Conservation (phyloP, 2,888 invertebrate genomes). For the Coelinius sp. region DNA sequence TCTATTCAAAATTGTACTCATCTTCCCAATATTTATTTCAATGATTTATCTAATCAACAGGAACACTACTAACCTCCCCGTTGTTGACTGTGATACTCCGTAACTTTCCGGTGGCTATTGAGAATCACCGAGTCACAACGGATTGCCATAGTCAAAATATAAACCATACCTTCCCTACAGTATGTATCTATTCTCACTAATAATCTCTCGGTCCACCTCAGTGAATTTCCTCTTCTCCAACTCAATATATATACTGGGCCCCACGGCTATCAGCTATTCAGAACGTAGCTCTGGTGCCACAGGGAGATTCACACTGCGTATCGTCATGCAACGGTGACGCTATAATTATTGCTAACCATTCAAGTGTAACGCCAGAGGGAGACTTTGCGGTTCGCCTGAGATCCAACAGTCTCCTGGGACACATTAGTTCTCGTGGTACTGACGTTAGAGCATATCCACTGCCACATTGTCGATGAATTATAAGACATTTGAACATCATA, state of each 20-base stretch:
- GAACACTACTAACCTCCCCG: not conserved
- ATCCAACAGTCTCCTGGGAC: constrained; percentile 31
- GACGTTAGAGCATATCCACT: constrained; percentile 4
- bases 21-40: not conserved
- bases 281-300: constrained; percentile 37
- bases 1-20: too few relatives aligned
- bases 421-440: constrained; percentile 24
- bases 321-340: constrained; percentile 44
- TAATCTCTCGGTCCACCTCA: constrained; percentile 9
- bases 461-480: not conserved
- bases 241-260: constrained; percentile 29
- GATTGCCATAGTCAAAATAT: constrained; percentile 35
- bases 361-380: constrained; percentile 42
- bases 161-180: constrained; percentile 38
- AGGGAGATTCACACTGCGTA: constrained; percentile 42
- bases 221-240: constrained; percentile 20
- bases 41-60: not conserved
- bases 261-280: constrained; percentile 40
- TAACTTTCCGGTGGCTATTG: constrained; percentile 21
- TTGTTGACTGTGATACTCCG: not conserved
- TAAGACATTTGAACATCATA: not conserved
- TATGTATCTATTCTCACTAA: constrained; percentile 20
- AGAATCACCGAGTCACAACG: constrained; percentile 30
- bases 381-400: constrained; percentile 38
- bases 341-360: constrained; percentile 50